A percentile compares a stretch with the other conserved stretches of the same genome.
Evolutionary conservation across 2,888 invertebrate genomes (phyloP).

Genomic region (Brassicogethes aeneus): DNA sequence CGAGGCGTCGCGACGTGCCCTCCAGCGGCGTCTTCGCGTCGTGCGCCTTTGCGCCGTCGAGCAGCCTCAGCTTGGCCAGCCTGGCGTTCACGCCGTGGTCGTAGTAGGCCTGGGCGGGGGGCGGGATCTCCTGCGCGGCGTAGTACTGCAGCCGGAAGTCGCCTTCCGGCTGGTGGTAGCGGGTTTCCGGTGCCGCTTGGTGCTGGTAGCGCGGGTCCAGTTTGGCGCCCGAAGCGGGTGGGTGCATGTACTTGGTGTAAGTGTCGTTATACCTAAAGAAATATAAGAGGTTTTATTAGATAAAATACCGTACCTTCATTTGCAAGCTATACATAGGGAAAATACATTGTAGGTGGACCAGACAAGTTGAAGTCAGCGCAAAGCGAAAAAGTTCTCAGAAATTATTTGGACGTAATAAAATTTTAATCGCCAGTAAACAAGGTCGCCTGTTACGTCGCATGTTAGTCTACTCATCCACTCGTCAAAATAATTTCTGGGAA

Average conservation of each 20-base stretch:
- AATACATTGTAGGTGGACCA: too few relatives aligned
- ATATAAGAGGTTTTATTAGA: too few relatives aligned
- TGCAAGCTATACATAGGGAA: too few relatives aligned
- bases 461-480: too few relatives aligned
- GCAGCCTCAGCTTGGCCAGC: constrained; percentile 35
- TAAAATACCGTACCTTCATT: too few relatives aligned
- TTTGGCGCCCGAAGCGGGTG: constrained; percentile 17
- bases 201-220: too few relatives aligned
- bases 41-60: constrained; percentile 25
- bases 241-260: constrained; percentile 15
- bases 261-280: constrained; percentile 18
- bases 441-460: too few relatives aligned
- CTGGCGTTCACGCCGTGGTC: constrained; percentile 30
- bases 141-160: constrained; percentile 17
- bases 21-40: constrained; percentile 20
- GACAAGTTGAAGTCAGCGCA: too few relatives aligned
- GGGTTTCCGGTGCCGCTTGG: constrained; percentile 21
- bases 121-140: constrained; percentile 17
- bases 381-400: too few relatives aligned
- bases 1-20: constrained; percentile 28
- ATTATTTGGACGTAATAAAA: too few relatives aligned
- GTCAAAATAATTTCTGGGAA: too few relatives aligned
- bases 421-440: too few relatives aligned
- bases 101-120: constrained; percentile 19
- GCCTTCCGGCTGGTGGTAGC: constrained; percentile 14